Percentiles rank a stretch among this genome's conserved stretches.
Conservation (phyloP, 2,888 invertebrate species). For the Hololepta plana region DNA sequence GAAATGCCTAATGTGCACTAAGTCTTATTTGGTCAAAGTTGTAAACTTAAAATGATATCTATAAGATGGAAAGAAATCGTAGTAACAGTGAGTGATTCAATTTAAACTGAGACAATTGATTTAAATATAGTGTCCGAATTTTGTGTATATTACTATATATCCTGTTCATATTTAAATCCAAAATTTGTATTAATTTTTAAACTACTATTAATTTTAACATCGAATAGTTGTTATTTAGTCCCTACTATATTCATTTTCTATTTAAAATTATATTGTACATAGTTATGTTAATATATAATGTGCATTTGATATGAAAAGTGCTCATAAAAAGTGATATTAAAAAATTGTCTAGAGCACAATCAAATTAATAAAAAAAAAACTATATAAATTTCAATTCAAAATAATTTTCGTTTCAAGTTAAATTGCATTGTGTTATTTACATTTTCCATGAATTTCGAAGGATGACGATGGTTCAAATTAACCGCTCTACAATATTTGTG, state of each 20-base stretch:
- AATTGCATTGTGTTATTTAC: background rate
- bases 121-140: slow-evolving; percentile 20
- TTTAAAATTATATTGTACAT: background rate
- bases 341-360: too few species aligned
- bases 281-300: too few species aligned
- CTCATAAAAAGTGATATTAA: too few species aligned
- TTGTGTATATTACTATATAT: slow-evolving; percentile 17
- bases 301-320: too few species aligned
- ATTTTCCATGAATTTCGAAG: background rate
- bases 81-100: slow-evolving; percentile 19
- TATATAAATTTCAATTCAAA: too few species aligned
- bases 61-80: too few species aligned
- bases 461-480: background rate
- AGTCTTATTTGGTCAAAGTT: slow-evolving; percentile 29
- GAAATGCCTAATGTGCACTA: too few species aligned
- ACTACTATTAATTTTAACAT: background rate
- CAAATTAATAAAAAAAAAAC: too few species aligned
- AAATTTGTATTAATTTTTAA: background rate
- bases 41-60: too few species aligned
- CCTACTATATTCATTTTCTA: background rate
- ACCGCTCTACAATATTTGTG: too few species aligned
- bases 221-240: background rate
- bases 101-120: slow-evolving; percentile 11
- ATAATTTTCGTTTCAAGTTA: too few species aligned
- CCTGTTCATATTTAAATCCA: slow-evolving; percentile 1